Base-by-base conservation (phyloP, 2,113 vertebrate genomes). In the Pagrus major region DNA sequence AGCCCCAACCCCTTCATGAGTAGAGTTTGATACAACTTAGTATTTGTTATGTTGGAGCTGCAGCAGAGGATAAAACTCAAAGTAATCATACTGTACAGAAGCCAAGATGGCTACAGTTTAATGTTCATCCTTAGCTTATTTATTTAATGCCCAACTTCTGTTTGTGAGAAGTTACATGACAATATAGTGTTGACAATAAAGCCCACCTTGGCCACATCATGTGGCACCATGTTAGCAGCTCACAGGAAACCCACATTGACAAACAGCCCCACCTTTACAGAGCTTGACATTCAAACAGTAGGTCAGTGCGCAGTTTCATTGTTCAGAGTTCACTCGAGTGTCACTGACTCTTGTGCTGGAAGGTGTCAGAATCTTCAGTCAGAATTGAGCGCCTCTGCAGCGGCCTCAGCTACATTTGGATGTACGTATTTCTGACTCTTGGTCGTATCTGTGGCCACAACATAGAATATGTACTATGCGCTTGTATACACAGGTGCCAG, bases 181-280 rank as follows among this genome's bases (percentile, higher is more conserved):
- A 69, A 69, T 16, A 20, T 10, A 27, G 33, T 16, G 12, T 12
- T 67, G 21, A 51, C 7, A 18, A 31, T 16, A 10, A 67, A n/a
- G n/a, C n/a, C n/a, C n/a, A n/a, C 29, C 27, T n/a, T 29, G 2
- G 5, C 7, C 35, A 41, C 12, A 4, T 16, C 41, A 41, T 15
- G n/a, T n/a, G n/a, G 4, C 16, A 69, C 9, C 8, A 5, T 37
- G n/a, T 27, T 12, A 6, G 2, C 4, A 20, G 7, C 2, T 46
- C 29, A 68, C 41, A 77, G 64, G 64, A 77, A 77, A 59, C 54
- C 33, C n/a, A 58, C 31, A 47, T 0, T 47, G 41, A 68, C 42
- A 60, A 51, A 51, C 23, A 41, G 12, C 31, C 41, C 31, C 29
- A 15, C 2, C 1, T 31, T 25, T 41, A 23, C 35, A 55, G 35